Evolutionary conservation across 1,140 invertebrate species (phyloP), one percentile per base, ranked within the genome.

Genomic region (Riptortus pedestris): DNA sequence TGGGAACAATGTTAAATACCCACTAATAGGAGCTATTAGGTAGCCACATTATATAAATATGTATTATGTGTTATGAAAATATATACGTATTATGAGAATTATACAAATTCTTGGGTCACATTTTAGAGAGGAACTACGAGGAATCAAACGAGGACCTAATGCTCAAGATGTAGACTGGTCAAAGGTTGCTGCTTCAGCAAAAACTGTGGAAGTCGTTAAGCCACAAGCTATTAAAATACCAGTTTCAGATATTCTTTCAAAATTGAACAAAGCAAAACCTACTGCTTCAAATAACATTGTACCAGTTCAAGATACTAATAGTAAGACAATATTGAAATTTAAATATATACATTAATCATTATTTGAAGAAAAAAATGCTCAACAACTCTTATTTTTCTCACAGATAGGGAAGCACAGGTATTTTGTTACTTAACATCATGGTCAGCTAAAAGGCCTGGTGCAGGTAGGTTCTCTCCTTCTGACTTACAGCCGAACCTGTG

Each of bases 341-440:
- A 27, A 14, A 18, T 60, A 18, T 60, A 12, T 11, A 12, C 22
- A n/a, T n/a, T n/a, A n/a, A n/a, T n/a, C n/a, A n/a, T n/a, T n/a
- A n/a, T n/a, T n/a, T n/a, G n/a, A n/a, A n/a, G n/a, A n/a, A n/a
- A n/a, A n/a, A n/a, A n/a, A n/a, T n/a, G n/a, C n/a, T n/a, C n/a
- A n/a, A n/a, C n/a, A n/a, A n/a, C n/a, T n/a, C n/a, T n/a, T n/a
- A n/a, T n/a, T n/a, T n/a, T n/a, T n/a, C n/a, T n/a, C n/a, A n/a
- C 72, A 91, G 89, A 82, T 66, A 83, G 90, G 62, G 82, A 83
- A 64, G 82, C 89, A 0, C 88, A 90, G 76, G 84, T 93, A 0
- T 85, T 96, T 68, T 98, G 94, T 73, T 97, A 96, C 72, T 81
- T 92, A 73, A 95, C 94, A 1, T 95, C 89, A 68, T 96, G 93